A percentile compares a stretch with the other conserved stretches of the same genome.
Evolutionary conservation across 2,797 vertebrate species (phyloP).

Genomic region (Telmatherina bonti): DNA sequence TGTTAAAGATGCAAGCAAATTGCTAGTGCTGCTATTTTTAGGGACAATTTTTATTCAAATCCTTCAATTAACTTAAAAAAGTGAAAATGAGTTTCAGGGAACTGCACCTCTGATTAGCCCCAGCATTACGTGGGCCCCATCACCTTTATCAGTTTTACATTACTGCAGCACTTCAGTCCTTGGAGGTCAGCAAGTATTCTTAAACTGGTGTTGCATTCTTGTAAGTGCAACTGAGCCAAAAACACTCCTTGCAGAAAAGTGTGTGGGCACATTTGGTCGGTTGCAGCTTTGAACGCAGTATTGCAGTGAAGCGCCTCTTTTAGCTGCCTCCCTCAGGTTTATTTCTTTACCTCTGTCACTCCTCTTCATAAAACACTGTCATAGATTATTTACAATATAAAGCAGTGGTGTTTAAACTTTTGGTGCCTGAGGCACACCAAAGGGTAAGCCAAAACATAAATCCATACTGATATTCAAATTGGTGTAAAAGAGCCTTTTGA

Average conservation of each 20-base stretch:
- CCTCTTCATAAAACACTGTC: conserved; percentile 17
- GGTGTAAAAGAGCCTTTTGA: not conserved
- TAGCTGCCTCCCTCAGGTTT: conserved; percentile 45
- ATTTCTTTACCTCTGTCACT: conserved; percentile 12
- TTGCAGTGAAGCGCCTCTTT: conserved; percentile 35
- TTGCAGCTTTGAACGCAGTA: conserved; percentile 38
- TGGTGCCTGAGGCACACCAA: not conserved
- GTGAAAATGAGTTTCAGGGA: conserved; percentile 13
- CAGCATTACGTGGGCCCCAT: not conserved
- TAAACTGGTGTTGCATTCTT: conserved; percentile 29
- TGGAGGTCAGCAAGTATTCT: conserved; percentile 27
- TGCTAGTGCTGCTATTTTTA: not conserved
- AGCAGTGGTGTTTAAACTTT: not conserved
- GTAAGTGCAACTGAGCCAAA: conserved; percentile 22
- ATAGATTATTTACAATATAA: conserved; percentile 31
- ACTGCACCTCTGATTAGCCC: conserved; percentile 5
- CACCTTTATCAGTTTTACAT: conserved; percentile 5
- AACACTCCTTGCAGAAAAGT: conserved; percentile 21
- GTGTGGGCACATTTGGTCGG: conserved; percentile 46
- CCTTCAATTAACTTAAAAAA: conserved; percentile 11
- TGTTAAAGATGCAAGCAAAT: conserved; percentile 1
- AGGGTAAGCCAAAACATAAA: not conserved
- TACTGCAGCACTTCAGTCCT: conserved; percentile 9
- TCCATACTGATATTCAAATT: not conserved
- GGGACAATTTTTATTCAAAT: not conserved